These are phyloP conservation scores for Plagodis pulveraria DNA, from an alignment of 2,888 invertebrate genomes.

Conservation along the genomic window DNA sequence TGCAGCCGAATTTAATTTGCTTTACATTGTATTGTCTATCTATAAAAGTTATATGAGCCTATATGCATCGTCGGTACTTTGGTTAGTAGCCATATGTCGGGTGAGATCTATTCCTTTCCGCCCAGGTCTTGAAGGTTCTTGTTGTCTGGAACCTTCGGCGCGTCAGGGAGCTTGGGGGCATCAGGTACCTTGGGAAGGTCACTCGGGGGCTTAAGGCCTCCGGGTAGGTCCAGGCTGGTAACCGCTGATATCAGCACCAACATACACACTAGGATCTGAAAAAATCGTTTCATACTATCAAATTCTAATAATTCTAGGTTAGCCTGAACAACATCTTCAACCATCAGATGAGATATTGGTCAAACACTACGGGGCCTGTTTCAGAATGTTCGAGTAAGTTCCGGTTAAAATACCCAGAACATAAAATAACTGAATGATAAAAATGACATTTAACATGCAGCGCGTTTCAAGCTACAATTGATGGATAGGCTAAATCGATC, in stretches of 20 bases:
- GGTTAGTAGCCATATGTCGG: slow-evolving; percentile 9
- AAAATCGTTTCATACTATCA: neutral
- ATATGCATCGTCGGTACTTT: slow-evolving; percentile 6
- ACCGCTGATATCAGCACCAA: slow-evolving; percentile 61
- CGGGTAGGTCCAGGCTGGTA: slow-evolving; percentile 49
- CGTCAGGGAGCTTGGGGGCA: slow-evolving; percentile 35
- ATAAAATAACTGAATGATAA: no score
- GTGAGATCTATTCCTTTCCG: slow-evolving; percentile 34
- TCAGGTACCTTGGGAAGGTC: slow-evolving; percentile 52
- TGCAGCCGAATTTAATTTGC: slow-evolving; percentile 62
- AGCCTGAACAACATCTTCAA: no score
- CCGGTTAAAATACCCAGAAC: no score
- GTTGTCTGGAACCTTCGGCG: slow-evolving; percentile 36
- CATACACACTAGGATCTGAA: slow-evolving; percentile 60
- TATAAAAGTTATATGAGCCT: no score
- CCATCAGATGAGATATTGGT: no score
- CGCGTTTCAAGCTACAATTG: no score
- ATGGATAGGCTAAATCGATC: no score
- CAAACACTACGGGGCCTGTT: no score
- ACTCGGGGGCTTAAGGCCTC: slow-evolving; percentile 44
- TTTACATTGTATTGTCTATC: slow-evolving; percentile 16
- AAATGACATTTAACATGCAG: no score
- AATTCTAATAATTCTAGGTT: no score
- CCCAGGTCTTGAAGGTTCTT: slow-evolving; percentile 45
- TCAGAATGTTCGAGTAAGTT: no score